Base-by-base conservation (phyloP, 2,888 invertebrate genomes). In the Parascotia fuliginaria region DNA sequence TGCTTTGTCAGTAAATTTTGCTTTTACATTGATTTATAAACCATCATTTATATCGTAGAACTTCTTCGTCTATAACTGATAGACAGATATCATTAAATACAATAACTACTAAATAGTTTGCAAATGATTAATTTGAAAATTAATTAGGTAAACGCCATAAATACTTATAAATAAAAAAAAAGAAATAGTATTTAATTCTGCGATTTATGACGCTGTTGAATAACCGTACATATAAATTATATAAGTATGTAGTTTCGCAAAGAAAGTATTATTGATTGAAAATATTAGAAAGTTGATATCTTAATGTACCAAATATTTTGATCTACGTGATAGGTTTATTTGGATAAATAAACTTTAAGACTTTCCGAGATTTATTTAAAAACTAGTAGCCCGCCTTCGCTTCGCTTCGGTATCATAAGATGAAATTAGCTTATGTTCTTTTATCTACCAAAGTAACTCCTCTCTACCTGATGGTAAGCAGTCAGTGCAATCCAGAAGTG, bases 1-100 rank as follows among this genome's bases (percentile, higher is more conserved):
- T 14, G 45, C 50, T 48, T 55, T 45, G 48, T 59, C 53, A 44
- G 53, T 59, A 49, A 57, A 57, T 50, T 58, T 50, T 7, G 37
- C 19, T 51, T 43, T 27, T 15, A 11, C 11, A 13, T 40, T 57
- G 63, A 63, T 63, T 60, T 63, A 63, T 51, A 12, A 31, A 16
- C 0, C 24, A 33, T 4, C 38, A 57, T 56, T 53, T 37, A 34
- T 54, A 40, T 27, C 5, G 14, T 9, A 5, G 24, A 11, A 42
- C 28, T 32, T n/a, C 38, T 31, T 46, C 42, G 22, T 38, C 44
- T 47, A 4, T n/a, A n/a, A n/a, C n/a, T n/a, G n/a, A 28, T 14
- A 16, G 9, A 15, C 9, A 22, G 9, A 13, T 15, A 9, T 27
- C 11, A 42, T 15, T 34, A 28, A 27, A 14, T 24, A 14, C 3